These are phyloP conservation scores for Chelon labrosus DNA, from an alignment of 2,797 vertebrate genomes.

Conservation along the genomic window DNA sequence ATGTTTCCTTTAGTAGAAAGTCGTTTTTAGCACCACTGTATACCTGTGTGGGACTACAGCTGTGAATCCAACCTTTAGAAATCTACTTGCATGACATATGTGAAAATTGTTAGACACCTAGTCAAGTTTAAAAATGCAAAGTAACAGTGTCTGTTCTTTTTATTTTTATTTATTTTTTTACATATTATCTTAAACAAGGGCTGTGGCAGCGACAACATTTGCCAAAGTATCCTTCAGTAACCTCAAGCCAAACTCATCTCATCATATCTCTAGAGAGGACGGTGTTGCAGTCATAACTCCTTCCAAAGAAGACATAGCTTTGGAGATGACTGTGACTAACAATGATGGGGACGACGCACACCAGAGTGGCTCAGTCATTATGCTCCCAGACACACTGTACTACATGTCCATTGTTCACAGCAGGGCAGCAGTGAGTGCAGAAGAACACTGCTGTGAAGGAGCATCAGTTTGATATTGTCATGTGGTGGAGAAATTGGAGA, in stretches of 20 bases:
- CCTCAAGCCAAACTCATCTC: neutral
- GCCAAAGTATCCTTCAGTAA: slow-evolving; percentile 91
- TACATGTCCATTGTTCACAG: slow-evolving; percentile 76
- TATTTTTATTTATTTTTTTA: too few relatives aligned
- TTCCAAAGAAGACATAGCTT: slow-evolving; percentile 89
- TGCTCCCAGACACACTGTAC: slow-evolving; percentile 87
- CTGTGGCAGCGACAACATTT: slow-evolving; percentile 91
- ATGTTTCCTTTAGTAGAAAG: too few relatives aligned
- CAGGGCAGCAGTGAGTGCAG: slow-evolving; percentile 46
- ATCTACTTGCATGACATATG: too few relatives aligned
- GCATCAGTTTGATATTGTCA: neutral
- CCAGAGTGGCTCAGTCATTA: slow-evolving; percentile 84
- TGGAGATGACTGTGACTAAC: slow-evolving; percentile 92
- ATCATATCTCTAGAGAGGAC: slow-evolving; percentile 80
- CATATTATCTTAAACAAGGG: slow-evolving; percentile 91
- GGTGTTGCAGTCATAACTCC: slow-evolving; percentile 88
- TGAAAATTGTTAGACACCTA: too few relatives aligned
- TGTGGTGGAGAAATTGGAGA: neutral
- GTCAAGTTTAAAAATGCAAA: too few relatives aligned
- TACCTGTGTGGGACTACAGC: neutral
- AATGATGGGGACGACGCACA: slow-evolving; percentile 91
- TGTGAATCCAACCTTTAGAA: neutral
- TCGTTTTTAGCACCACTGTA: neutral
- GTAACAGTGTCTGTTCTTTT: neutral
- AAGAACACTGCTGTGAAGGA: neutral